Base-by-base conservation (phyloP, 2,113 vertebrate species). In the human region DNA sequence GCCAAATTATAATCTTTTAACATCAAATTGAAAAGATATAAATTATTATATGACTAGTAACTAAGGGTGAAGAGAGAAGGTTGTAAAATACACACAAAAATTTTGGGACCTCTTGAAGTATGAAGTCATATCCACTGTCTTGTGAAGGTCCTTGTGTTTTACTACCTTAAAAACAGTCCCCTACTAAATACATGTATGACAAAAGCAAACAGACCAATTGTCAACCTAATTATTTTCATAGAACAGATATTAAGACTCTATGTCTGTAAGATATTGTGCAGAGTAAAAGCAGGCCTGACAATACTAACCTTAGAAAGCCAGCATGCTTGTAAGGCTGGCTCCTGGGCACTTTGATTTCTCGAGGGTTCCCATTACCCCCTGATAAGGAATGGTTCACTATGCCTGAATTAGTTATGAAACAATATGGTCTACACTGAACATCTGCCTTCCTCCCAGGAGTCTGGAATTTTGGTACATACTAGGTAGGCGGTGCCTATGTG, bases 141-240 rank as follows among this genome's bases (percentile, higher is more conserved):
- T 86, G 20, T 92, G 4, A 97, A 92, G 13, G 27, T 30, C 20
- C 48, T 81, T 92, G 48, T 45, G 38, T 79, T 45, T 90, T 40
- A 86, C 79, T 59, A 92, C 7, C 75, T 95, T 95, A 86, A 92
- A 95, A 89, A 90, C 12, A 76, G 23, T 70, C 6, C 30, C 57
- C n/a, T 27, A 79, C 14, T 90, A 68, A 92, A 89, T 38, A 1
- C 11, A 81, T 59, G 3, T 78, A 76, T 30, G 12, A 96, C 27
- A 94, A 20, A 97, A 52, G 20, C 30, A 96, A 75, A 79, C 2
- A 90, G 27, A 59, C 81, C 20, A 79, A 89, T 22, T 75, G 4
- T 20, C n/a, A 64, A 68, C 50, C 22, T 89, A 66, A 76, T 82
- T 64, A 76, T 80, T 85, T 81, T 86, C 73, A 93, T 1, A 94